Percentiles rank a stretch among this genome's conserved stretches.
Evolutionary conservation across 2,797 vertebrate genomes (phyloP).

Genomic region (Sebastes glaucus): DNA sequence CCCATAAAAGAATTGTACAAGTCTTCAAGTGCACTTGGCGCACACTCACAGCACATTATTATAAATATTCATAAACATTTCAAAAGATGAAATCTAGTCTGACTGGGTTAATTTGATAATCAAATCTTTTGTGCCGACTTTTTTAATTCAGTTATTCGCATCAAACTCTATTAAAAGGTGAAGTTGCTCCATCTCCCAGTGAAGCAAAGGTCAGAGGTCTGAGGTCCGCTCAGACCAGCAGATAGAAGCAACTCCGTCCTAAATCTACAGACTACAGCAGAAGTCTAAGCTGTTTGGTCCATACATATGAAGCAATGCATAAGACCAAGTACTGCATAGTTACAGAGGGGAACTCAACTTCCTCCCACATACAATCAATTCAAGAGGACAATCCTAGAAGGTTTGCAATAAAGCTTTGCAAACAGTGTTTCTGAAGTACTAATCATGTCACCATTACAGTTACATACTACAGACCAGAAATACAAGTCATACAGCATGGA

Average conservation of each 20-base stretch:
- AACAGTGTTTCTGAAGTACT: slow-evolving; percentile 21
- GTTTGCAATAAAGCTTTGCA: slow-evolving; percentile 43
- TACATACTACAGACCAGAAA: slow-evolving; percentile 41
- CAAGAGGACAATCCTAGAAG: slow-evolving; percentile 42
- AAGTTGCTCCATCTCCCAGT: not conserved
- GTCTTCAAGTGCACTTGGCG: slow-evolving; percentile 69
- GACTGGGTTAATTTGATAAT: slow-evolving; percentile 57
- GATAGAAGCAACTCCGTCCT: not conserved
- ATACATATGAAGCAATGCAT: slow-evolving; percentile 46
- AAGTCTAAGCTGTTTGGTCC: slow-evolving; percentile 52
- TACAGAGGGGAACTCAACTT: slow-evolving; percentile 49
- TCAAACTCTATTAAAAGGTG: slow-evolving; percentile 7
- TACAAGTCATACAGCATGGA: slow-evolving; percentile 50
- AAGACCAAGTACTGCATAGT: slow-evolving; percentile 77
- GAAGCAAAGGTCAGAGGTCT: not conserved
- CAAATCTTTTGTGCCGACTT: slow-evolving; percentile 62
- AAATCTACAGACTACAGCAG: slow-evolving; percentile 40
- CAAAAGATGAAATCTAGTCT: slow-evolving; percentile 46
- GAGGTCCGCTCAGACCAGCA: not conserved
- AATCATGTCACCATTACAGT: slow-evolving; percentile 33
- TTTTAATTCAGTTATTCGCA: slow-evolving; percentile 9
- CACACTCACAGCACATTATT: slow-evolving; percentile 72
- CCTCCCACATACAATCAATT: slow-evolving; percentile 65
- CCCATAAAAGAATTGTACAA: slow-evolving; percentile 74
- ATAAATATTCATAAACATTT: slow-evolving; percentile 82